These are phyloP conservation scores for Phainopepla nitens DNA, from an alignment of 2,113 vertebrate genomes.

Conservation along the genomic window DNA sequence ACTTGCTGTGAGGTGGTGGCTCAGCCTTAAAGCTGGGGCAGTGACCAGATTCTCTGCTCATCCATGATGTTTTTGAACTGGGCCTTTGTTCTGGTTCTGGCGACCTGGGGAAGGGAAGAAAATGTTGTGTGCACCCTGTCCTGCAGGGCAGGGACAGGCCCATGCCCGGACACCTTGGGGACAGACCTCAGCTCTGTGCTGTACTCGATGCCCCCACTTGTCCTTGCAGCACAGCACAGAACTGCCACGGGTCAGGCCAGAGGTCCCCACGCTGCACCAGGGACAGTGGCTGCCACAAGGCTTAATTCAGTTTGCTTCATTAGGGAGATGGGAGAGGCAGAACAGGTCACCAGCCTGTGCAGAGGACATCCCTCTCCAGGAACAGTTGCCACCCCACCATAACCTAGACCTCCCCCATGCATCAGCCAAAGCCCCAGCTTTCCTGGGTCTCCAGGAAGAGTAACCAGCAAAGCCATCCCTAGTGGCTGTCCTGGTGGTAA, in stretches of 20 bases:
- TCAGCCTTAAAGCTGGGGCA: background rate
- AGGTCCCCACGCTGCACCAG: background rate
- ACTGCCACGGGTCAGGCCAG: background rate
- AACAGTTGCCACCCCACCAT: rapidly evolving
- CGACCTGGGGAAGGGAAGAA: background rate
- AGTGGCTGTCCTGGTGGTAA: background rate
- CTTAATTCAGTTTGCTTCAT: background rate
- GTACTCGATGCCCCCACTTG: background rate
- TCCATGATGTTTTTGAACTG: background rate
- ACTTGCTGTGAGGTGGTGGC: background rate
- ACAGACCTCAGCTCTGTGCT: background rate
- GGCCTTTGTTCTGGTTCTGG: background rate
- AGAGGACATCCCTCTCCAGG: background rate
- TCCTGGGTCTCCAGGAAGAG: background rate
- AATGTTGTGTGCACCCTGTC: background rate
- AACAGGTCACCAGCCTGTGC: background rate
- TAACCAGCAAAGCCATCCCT: background rate
- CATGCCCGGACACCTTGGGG: background rate
- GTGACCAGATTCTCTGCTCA: background rate
- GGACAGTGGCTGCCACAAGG: background rate
- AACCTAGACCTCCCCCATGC: background rate
- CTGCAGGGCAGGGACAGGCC: background rate
- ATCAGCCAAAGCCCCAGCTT: background rate
- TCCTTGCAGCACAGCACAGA: background rate
- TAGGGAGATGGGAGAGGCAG: background rate